Evolutionary conservation across 2,797 vertebrate species (phyloP).

Genomic region (Trachurus trachurus): DNA sequence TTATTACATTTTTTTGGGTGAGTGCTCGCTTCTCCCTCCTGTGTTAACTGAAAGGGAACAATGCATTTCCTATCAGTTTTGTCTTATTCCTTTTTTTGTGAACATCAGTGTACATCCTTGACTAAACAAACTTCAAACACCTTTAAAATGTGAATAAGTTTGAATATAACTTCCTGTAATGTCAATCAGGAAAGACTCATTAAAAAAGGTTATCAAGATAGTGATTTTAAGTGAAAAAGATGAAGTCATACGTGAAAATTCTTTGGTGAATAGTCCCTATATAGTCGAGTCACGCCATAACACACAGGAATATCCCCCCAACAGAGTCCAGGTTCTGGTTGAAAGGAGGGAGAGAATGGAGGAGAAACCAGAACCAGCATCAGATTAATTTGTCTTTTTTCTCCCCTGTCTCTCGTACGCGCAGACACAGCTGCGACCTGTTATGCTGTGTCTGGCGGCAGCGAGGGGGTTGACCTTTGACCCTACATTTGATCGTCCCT

Average conservation of each 20-base stretch:
- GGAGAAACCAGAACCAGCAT: conserved; percentile 9
- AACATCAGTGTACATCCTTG: too few species aligned
- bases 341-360: neutral
- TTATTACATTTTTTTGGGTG: too few species aligned
- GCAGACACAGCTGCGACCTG: conserved; percentile 55
- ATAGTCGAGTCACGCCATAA: neutral
- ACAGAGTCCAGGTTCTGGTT: conserved; percentile 4
- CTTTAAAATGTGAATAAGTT: neutral
- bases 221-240: neutral
- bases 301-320: neutral
- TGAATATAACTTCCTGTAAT: neutral
- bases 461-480: conserved; percentile 49
- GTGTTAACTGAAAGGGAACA: too few species aligned
- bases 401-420: neutral
- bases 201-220: neutral
- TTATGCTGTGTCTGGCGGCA: conserved; percentile 46
- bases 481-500: conserved; percentile 56
- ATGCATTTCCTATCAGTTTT: too few species aligned
- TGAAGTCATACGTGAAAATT: neutral
- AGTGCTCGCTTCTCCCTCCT: too few species aligned
- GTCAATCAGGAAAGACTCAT: neutral
- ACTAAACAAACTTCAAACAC: too few species aligned
- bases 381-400: neutral
- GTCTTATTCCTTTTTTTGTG: too few species aligned
- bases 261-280: neutral